Base-by-base conservation (phyloP, 2,797 vertebrate genomes). In the Hozukius guyotensis region DNA sequence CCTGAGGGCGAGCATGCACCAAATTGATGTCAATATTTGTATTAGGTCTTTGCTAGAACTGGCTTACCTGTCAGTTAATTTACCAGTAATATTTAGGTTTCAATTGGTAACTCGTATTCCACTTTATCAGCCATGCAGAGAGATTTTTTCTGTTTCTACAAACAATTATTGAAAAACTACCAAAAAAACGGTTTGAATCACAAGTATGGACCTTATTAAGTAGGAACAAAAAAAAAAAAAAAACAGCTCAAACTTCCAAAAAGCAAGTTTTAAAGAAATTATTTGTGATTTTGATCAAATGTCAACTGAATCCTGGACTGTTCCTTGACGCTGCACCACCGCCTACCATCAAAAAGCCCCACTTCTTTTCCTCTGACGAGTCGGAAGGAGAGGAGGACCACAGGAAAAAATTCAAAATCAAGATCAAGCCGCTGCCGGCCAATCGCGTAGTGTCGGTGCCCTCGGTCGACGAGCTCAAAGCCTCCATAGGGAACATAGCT, bases 281-380 rank as follows among this genome's bases (percentile, higher is more conserved):
- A 25, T 4, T 32, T 25, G 32, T 5, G 2, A n/a, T n/a, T 53
- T 53, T 53, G 49, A 53, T 71, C 24, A 31, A 31, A 52, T 38
- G 3, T 68, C 12, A 29, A 1, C 25, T 36, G 18, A 53, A n/a
- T 53, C 49, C 49, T 53, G 49, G 20, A 53, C 20, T 53, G 49
- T 53, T 97, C 97, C 94, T 98, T 99, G 96, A 97, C 96, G 22
- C 84, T 72, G 67, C 72, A 2, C 9, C 31, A 78, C 87, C 85
- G 96, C 97, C 92, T 64, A 93, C 91, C 78, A 94, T 94, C 90
- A 97, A 97, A 90, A 99, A 98, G 91, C 1, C 87, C 16, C 97
- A 98, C 93, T 99, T 99, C 94, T 99, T 99, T 94, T 99, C 99
- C 72, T 99, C 99, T 0, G 99, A 98, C 0, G 98, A 99, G 86